A percentile compares a stretch with the other conserved stretches of the same genome.
Evolutionary conservation across 2,888 invertebrate species (phyloP).

Genomic region (Scaptomyza reducta): DNA sequence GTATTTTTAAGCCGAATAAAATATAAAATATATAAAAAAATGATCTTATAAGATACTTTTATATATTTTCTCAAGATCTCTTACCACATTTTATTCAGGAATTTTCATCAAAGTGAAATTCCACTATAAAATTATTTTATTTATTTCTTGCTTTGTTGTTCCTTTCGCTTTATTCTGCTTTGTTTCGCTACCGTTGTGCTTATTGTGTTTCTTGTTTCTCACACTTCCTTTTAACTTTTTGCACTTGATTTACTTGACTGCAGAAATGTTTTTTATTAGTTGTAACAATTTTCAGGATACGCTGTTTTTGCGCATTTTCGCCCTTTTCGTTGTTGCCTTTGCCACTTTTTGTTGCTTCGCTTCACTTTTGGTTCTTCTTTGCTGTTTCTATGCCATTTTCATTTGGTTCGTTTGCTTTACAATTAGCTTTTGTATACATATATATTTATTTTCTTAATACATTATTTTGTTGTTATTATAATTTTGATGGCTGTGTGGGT

Average conservation of each 20-base stretch:
- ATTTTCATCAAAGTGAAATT: not conserved
- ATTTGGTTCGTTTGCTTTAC: constrained; percentile 49
- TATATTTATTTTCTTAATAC: constrained; percentile 7
- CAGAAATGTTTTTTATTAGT: constrained; percentile 69
- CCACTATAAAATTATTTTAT: not conserved
- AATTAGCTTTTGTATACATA: constrained; percentile 58
- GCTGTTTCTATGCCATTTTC: constrained; percentile 46
- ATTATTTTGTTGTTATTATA: constrained; percentile 26
- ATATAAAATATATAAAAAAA: no score
- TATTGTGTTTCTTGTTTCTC: constrained; percentile 14
- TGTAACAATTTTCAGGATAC: constrained; percentile 57
- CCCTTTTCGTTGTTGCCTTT: constrained; percentile 14
- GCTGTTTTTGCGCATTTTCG: constrained; percentile 8
- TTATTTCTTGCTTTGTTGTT: not conserved
- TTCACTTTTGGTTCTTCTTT: not conserved
- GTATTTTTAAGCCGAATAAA: no score
- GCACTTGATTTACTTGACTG: constrained; percentile 69
- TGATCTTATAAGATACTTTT: no score
- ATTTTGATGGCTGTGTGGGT: not conserved
- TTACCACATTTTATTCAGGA: no score
- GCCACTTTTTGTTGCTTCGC: constrained; percentile 16
- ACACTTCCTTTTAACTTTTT: constrained; percentile 38
- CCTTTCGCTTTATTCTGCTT: not conserved
- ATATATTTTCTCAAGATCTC: no score
- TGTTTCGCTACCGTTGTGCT: constrained; percentile 5